A percentile compares a stretch with the other conserved stretches of the same genome.
These are phyloP conservation scores for Drosophila antonietae DNA, from an alignment of 2,888 invertebrate species.

Conservation along the genomic window DNA sequence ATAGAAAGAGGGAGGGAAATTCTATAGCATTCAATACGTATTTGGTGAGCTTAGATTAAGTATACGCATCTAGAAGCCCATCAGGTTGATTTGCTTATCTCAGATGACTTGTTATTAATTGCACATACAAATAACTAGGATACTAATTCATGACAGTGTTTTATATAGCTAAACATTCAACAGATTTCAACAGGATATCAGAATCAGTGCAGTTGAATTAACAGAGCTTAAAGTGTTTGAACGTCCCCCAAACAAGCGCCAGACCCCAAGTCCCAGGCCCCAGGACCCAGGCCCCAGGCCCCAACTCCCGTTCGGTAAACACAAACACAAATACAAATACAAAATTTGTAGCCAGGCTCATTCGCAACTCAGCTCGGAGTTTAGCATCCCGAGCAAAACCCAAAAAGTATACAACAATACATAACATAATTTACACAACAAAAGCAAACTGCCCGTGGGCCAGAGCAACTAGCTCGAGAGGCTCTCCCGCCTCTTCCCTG, in stretches of 20 bases:
- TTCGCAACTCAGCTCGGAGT: slow-evolving; percentile 36
- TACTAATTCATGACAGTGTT: neutral
- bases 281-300: too few relatives aligned
- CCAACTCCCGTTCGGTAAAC: slow-evolving; percentile 1
- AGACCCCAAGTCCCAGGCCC: neutral
- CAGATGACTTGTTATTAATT: neutral
- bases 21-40: neutral
- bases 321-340: slow-evolving; percentile 38
- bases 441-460: slow-evolving; percentile 71
- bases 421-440: slow-evolving; percentile 78
- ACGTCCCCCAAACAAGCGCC: neutral
- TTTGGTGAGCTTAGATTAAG: neutral
- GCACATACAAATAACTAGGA: neutral
- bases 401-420: slow-evolving; percentile 66
- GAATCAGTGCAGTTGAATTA: slow-evolving; percentile 56
- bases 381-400: slow-evolving; percentile 32
- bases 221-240: slow-evolving; percentile 46
- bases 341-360: slow-evolving; percentile 50
- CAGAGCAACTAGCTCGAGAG: slow-evolving; percentile 50
- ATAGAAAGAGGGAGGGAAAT: neutral
- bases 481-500: neutral
- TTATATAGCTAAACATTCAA: slow-evolving; percentile 33
- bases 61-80: neutral
- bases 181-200: slow-evolving; percentile 62
- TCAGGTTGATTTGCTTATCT: neutral